Evolutionary conservation across 2,797 vertebrate genomes (phyloP), one percentile per base, ranked within the genome.

Genomic region (Melanotaenia maccullochi): DNA sequence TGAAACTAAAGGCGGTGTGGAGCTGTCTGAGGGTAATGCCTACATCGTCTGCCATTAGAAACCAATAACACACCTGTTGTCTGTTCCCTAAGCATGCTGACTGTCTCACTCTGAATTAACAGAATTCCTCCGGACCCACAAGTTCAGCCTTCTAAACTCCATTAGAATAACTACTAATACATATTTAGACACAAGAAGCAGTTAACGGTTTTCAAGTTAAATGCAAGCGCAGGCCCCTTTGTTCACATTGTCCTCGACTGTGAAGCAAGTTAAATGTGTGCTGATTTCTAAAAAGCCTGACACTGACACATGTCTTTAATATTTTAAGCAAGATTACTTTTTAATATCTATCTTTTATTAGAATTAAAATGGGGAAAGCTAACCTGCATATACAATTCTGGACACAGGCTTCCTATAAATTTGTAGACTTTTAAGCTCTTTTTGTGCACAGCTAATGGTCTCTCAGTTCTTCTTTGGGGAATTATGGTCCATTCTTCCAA

Each of bases 1-100:
- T 88, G 88, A 90, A 88, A 71, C 69, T 58, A 65, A 75, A 77
- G 73, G 83, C 85, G 82, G 73, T 76, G 72, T 81, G 73, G 75
- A 76, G 81, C 63, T 56, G 62, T 61, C 70, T 52, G 69, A 71
- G 62, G 40, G 35, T 64, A 84, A 84, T 72, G 75, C 68, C 44
- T 77, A 77, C 78, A 78, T 80, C 75, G 81, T 87, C 72, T 65
- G 75, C 82, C 85, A 74, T 73, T 76, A 54, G 72, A 68, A 83
- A 60, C 83, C 84, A 81, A 77, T 90, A 82, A 82, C 70, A 64
- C 73, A 83, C 80, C 88, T 82, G 81, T 62, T 54, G 52, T 44
- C 67, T 36, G 24, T 33, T 49, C 61, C 52, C 67, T 33, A 32
- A 79, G 69, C 71, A 52, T 66, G 49, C 13, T 1, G 42, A 25